Conservation (phyloP, 2,888 invertebrate species). For the Phalera bucephala region DNA sequence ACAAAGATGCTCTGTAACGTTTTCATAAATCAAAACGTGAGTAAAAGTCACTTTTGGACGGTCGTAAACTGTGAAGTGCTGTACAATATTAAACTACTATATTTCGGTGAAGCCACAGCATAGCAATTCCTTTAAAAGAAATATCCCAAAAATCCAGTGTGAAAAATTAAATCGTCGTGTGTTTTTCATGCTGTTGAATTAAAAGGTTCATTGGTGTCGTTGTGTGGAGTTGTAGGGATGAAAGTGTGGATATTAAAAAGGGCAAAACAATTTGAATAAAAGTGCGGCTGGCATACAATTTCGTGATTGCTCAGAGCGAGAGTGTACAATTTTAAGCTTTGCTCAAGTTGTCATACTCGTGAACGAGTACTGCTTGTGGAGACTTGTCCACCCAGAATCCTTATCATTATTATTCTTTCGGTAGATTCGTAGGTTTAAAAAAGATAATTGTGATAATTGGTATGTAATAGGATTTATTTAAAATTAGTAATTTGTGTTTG, state of each 20-base stretch:
- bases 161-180: background rate
- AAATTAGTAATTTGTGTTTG: too few species aligned
- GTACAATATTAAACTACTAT: conserved; percentile 25
- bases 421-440: too few species aligned
- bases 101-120: conserved; percentile 19
- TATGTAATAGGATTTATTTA: too few species aligned
- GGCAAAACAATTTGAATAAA: conserved; percentile 49
- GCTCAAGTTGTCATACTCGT: too few species aligned
- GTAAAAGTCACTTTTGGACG: conserved; percentile 64
- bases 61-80: conserved; percentile 49
- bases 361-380: too few species aligned
- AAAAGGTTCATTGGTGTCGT: conserved; percentile 11
- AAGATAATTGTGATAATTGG: too few species aligned
- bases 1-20: conserved; percentile 42
- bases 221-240: conserved; percentile 29
- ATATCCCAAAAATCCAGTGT: conserved; percentile 1
- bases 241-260: conserved; percentile 50
- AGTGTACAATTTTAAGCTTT: too few species aligned
- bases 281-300: conserved; percentile 47
- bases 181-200: conserved; percentile 25
- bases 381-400: too few species aligned
- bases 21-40: conserved; percentile 62
- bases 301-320: conserved; percentile 42
- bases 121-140: conserved; percentile 1
- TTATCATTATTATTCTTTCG: too few species aligned